Evolutionary conservation across 2,888 invertebrate species (phyloP), one percentile per base, ranked within the genome.

Genomic region (Nomada fabriciana): DNA sequence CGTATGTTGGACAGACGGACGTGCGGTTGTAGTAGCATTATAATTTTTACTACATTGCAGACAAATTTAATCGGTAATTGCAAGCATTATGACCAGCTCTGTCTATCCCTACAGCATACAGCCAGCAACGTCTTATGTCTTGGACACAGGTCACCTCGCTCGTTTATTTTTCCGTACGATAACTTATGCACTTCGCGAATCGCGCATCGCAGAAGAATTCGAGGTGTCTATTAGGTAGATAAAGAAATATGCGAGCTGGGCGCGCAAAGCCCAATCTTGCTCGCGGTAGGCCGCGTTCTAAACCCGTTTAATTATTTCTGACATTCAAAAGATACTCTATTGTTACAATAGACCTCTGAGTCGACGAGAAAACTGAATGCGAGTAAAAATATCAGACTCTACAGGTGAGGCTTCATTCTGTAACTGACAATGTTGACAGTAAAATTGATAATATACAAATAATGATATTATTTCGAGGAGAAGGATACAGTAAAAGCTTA

Each of bases 41-140:
- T 85, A 86, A 89, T 84, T 63, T 86, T 73, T 84, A 82, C 80
- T 82, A 77, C 84, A 86, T 86, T 85, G 65, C 88, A 85, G 86
- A 87, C 77, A 73, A 65, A 78, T 79, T 78, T 82, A 76, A 77
- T 87, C 86, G 80, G 57, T 86, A 90, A 88, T 80, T 84, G 83
- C 82, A 90, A 92, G 88, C 80, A 89, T 90, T 91, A 88, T 92
- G 89, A 91, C 86, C 89, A 91, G 87, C 88, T 93, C 89, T 93
- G 90, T 93, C 93, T 94, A 94, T 94, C 91, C 92, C 94, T 91
- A 93, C 94, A 94, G 93, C 92, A 89, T 90, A 91, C 91, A 90
- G 91, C 91, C 91, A 89, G 86, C 92, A 91, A 88, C 92, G 88
- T 86, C 90, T 89, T 91, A 90, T 90, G 90, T 88, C 90, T 89